Conservation (phyloP, 1,140 invertebrate species). For the Diorhabda elongata region DNA sequence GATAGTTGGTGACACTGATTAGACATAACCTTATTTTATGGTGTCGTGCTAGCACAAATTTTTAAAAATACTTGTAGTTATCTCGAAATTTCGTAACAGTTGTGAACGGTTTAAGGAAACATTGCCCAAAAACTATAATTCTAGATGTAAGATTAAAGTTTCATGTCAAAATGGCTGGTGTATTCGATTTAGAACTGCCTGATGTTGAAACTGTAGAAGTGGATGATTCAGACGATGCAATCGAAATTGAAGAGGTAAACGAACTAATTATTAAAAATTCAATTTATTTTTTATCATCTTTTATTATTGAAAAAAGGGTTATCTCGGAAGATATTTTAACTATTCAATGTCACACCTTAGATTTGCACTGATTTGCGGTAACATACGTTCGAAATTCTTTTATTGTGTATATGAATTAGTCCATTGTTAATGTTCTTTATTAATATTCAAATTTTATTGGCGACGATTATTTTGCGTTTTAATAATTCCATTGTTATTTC, state of each 20-base stretch:
- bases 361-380: not conserved
- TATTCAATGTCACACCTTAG: slow-evolving; percentile 10
- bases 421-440: too few species aligned
- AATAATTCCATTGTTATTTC: slow-evolving; percentile 45
- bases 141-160: slow-evolving; percentile 20
- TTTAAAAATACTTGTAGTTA: slow-evolving; percentile 22
- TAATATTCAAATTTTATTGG: too few species aligned
- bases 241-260: slow-evolving; percentile 75
- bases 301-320: not conserved
- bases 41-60: slow-evolving; percentile 17
- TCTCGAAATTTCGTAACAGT: slow-evolving; percentile 15
- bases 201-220: slow-evolving; percentile 48
- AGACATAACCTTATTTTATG: slow-evolving; percentile 22
- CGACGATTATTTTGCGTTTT: too few species aligned
- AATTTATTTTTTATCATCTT: slow-evolving; percentile 6
- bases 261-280: slow-evolving; percentile 12
- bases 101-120: slow-evolving; percentile 7
- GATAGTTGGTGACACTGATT: slow-evolving; percentile 10
- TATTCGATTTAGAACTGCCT: slow-evolving; percentile 87
- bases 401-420: too few species aligned
- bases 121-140: slow-evolving; percentile 11
- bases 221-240: slow-evolving; percentile 63
- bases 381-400: not conserved
- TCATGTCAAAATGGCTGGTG: slow-evolving; percentile 61
- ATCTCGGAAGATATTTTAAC: not conserved